These are phyloP conservation scores for Zoanthus sociatus DNA, from an alignment of 92 coral and sea anemone genomes.

Conservation along the genomic window DNA sequence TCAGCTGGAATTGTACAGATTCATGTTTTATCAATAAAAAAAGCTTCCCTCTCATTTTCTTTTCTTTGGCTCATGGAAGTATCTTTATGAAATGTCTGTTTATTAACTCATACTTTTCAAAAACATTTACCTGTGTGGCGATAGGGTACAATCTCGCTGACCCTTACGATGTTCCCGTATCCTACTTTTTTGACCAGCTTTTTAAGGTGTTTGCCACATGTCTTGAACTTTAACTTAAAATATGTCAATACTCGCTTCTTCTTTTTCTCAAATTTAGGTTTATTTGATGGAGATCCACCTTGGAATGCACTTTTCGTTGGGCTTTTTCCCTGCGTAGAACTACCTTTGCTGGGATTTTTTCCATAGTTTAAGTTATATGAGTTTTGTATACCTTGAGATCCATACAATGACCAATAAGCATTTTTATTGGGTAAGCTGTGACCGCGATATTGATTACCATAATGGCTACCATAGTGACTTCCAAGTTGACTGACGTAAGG, in stretches of 20 bases:
- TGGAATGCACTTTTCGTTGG: background rate
- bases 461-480: background rate
- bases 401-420: background rate
- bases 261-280: slow-evolving; percentile 3
- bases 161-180: slow-evolving; percentile 38
- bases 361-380: background rate
- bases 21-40: too few relatives aligned
- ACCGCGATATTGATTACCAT: background rate
- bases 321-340: background rate
- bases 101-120: background rate
- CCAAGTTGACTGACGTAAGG: background rate
- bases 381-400: slow-evolving; percentile 1
- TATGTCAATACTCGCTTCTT: slow-evolving; percentile 31
- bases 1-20: too few relatives aligned
- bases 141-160: slow-evolving; percentile 13
- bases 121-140: slow-evolving; percentile 19
- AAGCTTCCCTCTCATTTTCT: background rate
- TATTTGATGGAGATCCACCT: background rate
- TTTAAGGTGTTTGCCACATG: slow-evolving; percentile 11
- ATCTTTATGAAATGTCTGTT: background rate
- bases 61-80: too few relatives aligned
- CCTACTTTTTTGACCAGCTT: slow-evolving; percentile 21
- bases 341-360: background rate
- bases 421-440: background rate
- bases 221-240: slow-evolving; percentile 36